Percentiles rank a stretch among this genome's conserved stretches.
phyloP scores from a whole-genome alignment of 35 echinoderm and acorn worm genomes.

The Chiridota heheva region DNA sequence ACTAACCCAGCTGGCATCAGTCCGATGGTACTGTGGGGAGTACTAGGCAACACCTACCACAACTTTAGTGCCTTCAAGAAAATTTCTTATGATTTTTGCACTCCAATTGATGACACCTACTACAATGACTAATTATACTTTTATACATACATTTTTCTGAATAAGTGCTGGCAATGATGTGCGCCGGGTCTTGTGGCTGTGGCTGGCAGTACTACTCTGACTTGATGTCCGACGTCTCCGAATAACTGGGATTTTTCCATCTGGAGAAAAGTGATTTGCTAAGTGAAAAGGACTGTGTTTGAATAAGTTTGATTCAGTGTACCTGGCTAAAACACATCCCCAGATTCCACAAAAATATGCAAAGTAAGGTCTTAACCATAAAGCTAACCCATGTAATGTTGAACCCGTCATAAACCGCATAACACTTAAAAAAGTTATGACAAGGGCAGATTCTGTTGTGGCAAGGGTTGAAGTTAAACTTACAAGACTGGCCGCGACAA shows the following conservation, averaged over 20 bases:
- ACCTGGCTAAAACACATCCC: constrained; percentile 90
- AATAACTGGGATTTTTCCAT: constrained; percentile 96
- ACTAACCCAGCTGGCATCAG: no score
- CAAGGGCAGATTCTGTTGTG: constrained; percentile 75
- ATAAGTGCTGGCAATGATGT: constrained; percentile 94
- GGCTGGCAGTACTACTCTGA: constrained; percentile 70
- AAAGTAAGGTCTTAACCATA: constrained; percentile 84
- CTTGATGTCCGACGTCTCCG: constrained; percentile 76
- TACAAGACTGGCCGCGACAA: constrained; percentile 60
- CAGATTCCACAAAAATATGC: constrained; percentile 96
- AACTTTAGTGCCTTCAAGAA: no score
- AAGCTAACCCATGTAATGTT: constrained; percentile 70
- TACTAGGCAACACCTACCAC: no score
- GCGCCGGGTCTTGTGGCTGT: constrained; percentile 87
- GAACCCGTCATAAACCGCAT: constrained; percentile 94
- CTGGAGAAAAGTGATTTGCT: constrained; percentile 60
- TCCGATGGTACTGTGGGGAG: no score
- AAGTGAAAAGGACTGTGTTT: constrained; percentile 48
- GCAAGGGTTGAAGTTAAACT: constrained; percentile 83
- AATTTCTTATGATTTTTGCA: no score
- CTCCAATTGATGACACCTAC: no score
- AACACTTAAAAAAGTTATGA: constrained; percentile 95
- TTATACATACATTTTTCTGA: constrained; percentile 69
- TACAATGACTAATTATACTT: no score
- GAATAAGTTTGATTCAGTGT: constrained; percentile 77